Conservation (phyloP, 2,113 vertebrate genomes). For the Brachirus orientalis region DNA sequence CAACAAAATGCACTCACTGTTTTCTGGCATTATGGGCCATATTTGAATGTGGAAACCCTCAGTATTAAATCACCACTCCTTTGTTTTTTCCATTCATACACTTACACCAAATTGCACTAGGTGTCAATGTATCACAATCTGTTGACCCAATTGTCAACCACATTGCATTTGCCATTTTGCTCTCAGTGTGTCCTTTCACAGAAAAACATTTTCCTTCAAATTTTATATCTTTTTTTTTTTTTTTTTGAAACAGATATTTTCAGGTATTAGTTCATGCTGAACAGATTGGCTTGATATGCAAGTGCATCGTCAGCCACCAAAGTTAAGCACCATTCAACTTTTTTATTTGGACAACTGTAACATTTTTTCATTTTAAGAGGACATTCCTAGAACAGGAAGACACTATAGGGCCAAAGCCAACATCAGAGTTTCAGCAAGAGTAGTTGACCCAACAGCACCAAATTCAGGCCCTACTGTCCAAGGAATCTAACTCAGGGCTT, state of each 20-base stretch:
- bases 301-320: conserved; percentile 34
- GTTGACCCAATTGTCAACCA: neutral
- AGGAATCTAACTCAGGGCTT: conserved; percentile 50
- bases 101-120: neutral
- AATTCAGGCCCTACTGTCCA: conserved; percentile 41
- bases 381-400: conserved; percentile 81
- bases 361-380: conserved; percentile 43
- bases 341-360: conserved; percentile 35
- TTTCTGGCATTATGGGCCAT: no score
- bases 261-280: conserved; percentile 37
- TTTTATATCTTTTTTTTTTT: neutral
- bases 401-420: conserved; percentile 75
- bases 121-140: neutral
- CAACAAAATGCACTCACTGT: neutral
- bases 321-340: conserved; percentile 26
- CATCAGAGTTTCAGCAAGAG: conserved; percentile 65
- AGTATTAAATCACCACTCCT: no score
- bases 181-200: neutral
- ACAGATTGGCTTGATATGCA: conserved; percentile 52
- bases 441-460: conserved; percentile 66
- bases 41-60: no score
- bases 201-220: no score
- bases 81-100: neutral
- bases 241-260: conserved; percentile 11
- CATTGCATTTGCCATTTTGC: neutral